Evolutionary conservation across 2,113 vertebrate genomes (phyloP).

Genomic region (Equus przewalskii): DNA sequence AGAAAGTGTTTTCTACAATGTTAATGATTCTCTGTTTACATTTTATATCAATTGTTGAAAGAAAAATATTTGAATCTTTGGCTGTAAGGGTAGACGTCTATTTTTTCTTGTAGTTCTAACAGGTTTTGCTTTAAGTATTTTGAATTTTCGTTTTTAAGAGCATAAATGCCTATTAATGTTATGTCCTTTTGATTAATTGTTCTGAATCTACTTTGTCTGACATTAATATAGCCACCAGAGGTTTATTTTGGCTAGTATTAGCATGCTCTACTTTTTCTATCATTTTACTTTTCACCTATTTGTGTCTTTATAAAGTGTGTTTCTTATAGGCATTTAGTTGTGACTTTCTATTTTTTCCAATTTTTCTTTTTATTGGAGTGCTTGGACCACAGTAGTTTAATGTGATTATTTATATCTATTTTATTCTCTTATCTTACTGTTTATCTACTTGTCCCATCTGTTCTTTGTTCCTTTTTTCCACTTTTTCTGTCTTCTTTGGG

Average conservation of each 20-base stretch:
- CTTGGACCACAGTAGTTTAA: not conserved
- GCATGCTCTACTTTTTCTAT: not conserved
- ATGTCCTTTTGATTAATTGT: not conserved
- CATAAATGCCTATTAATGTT: not conserved
- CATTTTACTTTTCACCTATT: not conserved
- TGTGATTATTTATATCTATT: not conserved
- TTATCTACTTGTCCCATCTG: not conserved
- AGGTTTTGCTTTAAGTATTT: not conserved
- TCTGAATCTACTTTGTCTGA: not conserved
- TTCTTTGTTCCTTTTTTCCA: not conserved
- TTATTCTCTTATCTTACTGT: not conserved
- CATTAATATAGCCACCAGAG: not conserved
- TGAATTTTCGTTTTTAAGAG: not conserved
- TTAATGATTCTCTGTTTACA: not conserved
- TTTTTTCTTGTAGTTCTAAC: not conserved
- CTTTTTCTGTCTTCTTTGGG: not conserved
- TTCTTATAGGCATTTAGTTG: not conserved
- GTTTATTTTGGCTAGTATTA: not conserved
- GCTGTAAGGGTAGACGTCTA: not conserved
- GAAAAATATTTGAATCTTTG: not conserved
- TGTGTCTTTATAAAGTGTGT: not conserved
- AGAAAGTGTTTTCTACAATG: not conserved
- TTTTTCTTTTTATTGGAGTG: not conserved
- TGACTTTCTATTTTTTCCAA: not conserved
- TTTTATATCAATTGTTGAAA: not conserved